Evolutionary conservation across 2,113 vertebrate species (phyloP).

Genomic region (Nansenia antarctica): DNA sequence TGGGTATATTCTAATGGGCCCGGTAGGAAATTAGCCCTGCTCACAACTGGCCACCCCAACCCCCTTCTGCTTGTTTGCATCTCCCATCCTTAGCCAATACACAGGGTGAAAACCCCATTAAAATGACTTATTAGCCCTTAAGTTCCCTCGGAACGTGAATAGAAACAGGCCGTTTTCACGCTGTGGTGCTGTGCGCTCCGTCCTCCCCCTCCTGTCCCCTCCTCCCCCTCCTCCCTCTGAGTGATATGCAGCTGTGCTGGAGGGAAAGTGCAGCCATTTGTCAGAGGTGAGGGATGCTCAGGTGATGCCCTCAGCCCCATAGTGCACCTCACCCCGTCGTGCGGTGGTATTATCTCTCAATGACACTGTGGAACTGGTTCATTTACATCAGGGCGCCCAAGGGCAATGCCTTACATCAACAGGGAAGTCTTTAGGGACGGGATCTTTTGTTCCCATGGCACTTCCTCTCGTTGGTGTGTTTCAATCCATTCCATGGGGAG

Average conservation of each 20-base stretch:
- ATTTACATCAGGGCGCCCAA: background rate
- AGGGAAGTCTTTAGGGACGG: background rate
- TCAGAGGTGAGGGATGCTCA: background rate
- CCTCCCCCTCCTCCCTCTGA: background rate
- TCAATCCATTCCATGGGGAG: no score
- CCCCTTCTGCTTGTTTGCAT: conserved; percentile 11
- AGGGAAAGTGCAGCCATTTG: background rate
- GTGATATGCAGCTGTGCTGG: background rate
- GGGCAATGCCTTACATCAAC: background rate
- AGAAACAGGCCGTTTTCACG: background rate
- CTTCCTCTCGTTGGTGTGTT: background rate
- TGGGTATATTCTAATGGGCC: conserved; percentile 16
- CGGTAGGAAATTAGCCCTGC: conserved; percentile 19
- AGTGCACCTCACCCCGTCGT: background rate
- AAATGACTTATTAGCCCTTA: conserved; percentile 40
- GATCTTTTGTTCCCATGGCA: background rate
- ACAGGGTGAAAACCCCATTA: conserved; percentile 25
- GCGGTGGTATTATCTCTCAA: background rate
- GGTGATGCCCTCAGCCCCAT: background rate
- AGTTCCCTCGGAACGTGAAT: conserved; percentile 12
- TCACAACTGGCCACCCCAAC: background rate
- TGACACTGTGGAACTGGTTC: background rate
- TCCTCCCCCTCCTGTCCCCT: background rate
- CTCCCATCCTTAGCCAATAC: conserved; percentile 17
- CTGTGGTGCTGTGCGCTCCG: background rate